Percentiles rank a stretch among this genome's conserved stretches.
phyloP scores from a whole-genome alignment of 2,797 vertebrate species.

The Argentina silus region DNA sequence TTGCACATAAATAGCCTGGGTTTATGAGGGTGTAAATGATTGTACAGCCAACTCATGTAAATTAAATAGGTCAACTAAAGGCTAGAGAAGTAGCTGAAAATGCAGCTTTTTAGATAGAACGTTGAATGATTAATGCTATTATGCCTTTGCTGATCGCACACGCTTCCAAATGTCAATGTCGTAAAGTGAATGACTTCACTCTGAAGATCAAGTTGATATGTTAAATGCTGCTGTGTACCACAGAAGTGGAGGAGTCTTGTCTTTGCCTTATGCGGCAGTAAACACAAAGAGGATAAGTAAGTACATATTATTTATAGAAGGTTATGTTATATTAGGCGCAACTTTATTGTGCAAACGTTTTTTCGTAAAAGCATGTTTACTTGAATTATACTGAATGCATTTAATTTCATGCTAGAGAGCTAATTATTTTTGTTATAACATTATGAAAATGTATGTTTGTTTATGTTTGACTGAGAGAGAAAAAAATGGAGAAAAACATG shows the following conservation, averaged over 20 bases:
- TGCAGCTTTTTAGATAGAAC: neutral
- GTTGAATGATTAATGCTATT: neutral
- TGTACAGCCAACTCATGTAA: neutral
- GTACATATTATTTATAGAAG: no score
- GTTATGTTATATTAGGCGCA: neutral
- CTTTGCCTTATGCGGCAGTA: no score
- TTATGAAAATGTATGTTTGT: neutral
- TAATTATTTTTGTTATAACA: conserved; percentile 5
- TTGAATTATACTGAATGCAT: neutral
- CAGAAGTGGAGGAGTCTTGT: no score
- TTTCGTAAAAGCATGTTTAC: neutral
- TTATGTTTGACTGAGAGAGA: neutral
- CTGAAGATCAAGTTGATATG: conserved; percentile 45
- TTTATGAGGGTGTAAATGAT: neutral
- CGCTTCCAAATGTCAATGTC: conserved; percentile 46
- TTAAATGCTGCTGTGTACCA: conserved; percentile 36
- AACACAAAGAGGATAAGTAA: no score
- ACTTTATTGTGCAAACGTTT: conserved; percentile 11
- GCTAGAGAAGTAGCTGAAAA: neutral
- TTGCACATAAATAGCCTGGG: neutral
- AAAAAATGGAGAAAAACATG: neutral
- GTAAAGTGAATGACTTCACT: conserved; percentile 31
- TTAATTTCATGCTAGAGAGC: neutral
- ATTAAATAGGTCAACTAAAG: neutral
- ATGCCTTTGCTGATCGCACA: neutral